These are phyloP conservation scores for Hydraecia micacea DNA, from an alignment of 2,888 invertebrate genomes.

Conservation along the genomic window DNA sequence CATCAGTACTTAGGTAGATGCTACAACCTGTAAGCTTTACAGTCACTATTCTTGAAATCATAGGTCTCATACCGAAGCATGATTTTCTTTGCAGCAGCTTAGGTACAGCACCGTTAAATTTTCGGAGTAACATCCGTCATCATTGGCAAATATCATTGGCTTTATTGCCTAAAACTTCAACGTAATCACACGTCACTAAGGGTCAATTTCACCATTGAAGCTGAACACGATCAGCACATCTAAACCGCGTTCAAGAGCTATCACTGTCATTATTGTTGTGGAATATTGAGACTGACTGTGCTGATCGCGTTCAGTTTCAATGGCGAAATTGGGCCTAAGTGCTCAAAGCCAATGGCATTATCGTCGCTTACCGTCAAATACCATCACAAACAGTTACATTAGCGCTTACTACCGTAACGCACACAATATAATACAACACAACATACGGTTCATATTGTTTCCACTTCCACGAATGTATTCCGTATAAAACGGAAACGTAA, in stretches of 20 bases:
- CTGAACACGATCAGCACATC: background rate
- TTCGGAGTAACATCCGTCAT: background rate
- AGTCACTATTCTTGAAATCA: no score
- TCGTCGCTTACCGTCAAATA: constrained; percentile 1
- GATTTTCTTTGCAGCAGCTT: background rate
- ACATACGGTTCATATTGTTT: constrained; percentile 27
- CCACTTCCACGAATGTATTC: constrained; percentile 50
- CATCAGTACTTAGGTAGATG: no score
- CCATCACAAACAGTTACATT: constrained; percentile 31
- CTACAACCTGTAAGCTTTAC: background rate
- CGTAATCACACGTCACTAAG: background rate
- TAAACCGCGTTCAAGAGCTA: background rate
- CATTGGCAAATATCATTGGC: no score
- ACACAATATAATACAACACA: constrained; percentile 44
- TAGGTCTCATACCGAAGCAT: background rate
- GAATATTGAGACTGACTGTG: background rate
- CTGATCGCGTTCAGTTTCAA: background rate
- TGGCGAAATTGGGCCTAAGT: background rate
- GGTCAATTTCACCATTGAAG: background rate
- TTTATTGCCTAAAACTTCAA: background rate
- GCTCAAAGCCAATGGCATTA: constrained; percentile 1
- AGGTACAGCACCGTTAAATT: background rate
- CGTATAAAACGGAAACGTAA: constrained; percentile 54
- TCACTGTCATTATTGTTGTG: background rate
- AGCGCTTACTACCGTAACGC: constrained; percentile 47